These are phyloP conservation scores for Chymomyza costata DNA, from an alignment of 1,140 invertebrate species.

Conservation along the genomic window DNA sequence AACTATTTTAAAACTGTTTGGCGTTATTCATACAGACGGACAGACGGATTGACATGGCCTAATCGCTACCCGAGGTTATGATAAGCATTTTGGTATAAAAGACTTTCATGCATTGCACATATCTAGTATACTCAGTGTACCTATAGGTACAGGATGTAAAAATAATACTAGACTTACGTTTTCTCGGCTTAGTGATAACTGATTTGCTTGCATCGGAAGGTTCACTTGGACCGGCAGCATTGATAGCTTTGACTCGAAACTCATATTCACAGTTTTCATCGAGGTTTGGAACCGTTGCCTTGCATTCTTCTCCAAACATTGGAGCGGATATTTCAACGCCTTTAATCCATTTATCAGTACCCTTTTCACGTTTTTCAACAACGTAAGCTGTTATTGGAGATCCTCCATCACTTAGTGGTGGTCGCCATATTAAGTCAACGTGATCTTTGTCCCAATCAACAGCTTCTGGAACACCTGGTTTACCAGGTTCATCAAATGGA, in stretches of 20 bases:
- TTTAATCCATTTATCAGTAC: conserved; percentile 89
- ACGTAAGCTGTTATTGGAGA: conserved; percentile 95
- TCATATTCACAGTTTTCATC: conserved; percentile 97
- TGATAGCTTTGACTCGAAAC: conserved; percentile 96
- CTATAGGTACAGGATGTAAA: too few relatives aligned
- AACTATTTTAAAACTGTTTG: too few relatives aligned
- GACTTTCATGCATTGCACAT: too few relatives aligned
- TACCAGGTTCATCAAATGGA: conserved; percentile 96
- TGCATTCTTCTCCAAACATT: conserved; percentile 80
- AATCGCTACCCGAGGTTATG: too few relatives aligned
- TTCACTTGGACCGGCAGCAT: conserved; percentile 94
- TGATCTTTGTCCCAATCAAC: conserved; percentile 97
- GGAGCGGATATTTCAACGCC: conserved; percentile 82
- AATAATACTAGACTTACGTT: conserved; percentile 80
- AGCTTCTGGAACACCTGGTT: conserved; percentile 90
- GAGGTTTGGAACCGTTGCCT: conserved; percentile 91
- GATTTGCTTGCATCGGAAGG: conserved; percentile 93
- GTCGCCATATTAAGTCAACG: conserved; percentile 93
- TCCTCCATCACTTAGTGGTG: conserved; percentile 92
- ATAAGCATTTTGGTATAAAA: too few relatives aligned
- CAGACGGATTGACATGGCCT: too few relatives aligned
- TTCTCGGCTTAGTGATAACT: conserved; percentile 93
- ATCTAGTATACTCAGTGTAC: too few relatives aligned
- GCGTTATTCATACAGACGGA: too few relatives aligned
- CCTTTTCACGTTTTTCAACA: conserved; percentile 95